Conservation (phyloP, 2,797 vertebrate genomes). For the Aldrovandia affinis region DNA sequence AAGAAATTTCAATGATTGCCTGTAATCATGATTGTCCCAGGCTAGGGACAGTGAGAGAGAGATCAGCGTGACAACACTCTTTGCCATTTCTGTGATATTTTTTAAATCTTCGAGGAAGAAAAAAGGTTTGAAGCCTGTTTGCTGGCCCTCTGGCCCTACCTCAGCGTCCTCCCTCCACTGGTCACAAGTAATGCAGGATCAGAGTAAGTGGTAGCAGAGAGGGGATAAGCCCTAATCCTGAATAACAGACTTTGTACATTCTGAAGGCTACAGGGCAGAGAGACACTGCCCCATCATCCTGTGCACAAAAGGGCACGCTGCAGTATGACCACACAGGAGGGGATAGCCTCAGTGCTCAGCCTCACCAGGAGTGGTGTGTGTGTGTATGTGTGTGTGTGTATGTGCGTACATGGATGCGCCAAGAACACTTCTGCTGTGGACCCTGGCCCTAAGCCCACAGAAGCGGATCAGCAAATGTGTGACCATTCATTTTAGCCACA, state of each 20-base stretch:
- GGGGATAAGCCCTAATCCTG: slow-evolving; percentile 20
- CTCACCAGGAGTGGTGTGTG: background rate
- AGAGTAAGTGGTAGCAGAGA: slow-evolving; percentile 13
- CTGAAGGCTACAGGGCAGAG: background rate
- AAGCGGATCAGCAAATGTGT: background rate
- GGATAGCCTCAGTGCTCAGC: background rate
- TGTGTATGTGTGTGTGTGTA: background rate
- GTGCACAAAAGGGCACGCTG: background rate
- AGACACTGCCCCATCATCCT: background rate
- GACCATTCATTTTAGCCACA: slow-evolving; percentile 5
- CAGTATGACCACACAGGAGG: background rate
- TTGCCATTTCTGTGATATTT: background rate
- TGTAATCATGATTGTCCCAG: background rate
- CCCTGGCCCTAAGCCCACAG: background rate
- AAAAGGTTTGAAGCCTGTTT: background rate
- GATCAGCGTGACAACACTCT: background rate
- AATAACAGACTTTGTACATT: background rate
- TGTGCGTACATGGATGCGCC: background rate
- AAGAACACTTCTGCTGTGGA: background rate
- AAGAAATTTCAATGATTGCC: background rate
- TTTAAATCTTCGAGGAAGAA: background rate
- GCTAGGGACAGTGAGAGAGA: background rate
- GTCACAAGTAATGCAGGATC: slow-evolving; percentile 4
- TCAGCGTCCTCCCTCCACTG: background rate
- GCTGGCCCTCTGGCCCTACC: no score